These are phyloP conservation scores for Tauraco erythrolophus DNA, from an alignment of 2,113 vertebrate genomes.

Conservation along the genomic window DNA sequence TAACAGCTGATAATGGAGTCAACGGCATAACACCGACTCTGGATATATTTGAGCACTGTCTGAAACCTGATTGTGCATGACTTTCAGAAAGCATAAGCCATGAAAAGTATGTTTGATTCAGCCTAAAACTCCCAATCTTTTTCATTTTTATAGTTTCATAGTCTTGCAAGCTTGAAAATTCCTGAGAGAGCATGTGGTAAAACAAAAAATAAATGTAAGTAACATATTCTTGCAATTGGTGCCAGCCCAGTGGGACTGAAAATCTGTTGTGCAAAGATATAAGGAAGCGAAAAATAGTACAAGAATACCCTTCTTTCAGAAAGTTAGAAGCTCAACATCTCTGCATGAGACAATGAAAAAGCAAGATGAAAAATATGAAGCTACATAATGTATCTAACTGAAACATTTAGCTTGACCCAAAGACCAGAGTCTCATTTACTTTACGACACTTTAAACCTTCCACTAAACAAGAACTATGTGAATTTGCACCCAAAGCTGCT, in stretches of 20 bases:
- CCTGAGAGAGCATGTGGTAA: slow-evolving; percentile 9
- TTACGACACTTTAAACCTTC: not conserved
- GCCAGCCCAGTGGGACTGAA: slow-evolving; percentile 36
- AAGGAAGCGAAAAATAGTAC: not conserved
- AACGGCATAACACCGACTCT: not conserved
- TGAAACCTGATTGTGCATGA: slow-evolving; percentile 61
- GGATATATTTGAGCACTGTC: slow-evolving; percentile 42
- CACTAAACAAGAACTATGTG: not conserved
- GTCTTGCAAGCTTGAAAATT: slow-evolving; percentile 50
- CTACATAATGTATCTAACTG: not conserved
- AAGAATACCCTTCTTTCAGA: not conserved
- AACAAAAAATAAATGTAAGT: not conserved
- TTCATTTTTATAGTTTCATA: slow-evolving; percentile 38
- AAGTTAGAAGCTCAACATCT: not conserved
- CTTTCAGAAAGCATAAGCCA: slow-evolving; percentile 32
- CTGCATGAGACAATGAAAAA: not conserved
- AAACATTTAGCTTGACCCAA: not conserved
- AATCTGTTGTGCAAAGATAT: slow-evolving; percentile 3
- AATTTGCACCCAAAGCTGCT: not conserved
- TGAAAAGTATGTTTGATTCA: slow-evolving; percentile 43
- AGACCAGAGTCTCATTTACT: not conserved
- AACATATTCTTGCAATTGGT: slow-evolving; percentile 41
- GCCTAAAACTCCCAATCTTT: slow-evolving; percentile 32
- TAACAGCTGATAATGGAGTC: slow-evolving; percentile 23
- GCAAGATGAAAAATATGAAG: not conserved